phyloP scores from a whole-genome alignment of 2,888 invertebrate species.

The Selenia dentaria region DNA sequence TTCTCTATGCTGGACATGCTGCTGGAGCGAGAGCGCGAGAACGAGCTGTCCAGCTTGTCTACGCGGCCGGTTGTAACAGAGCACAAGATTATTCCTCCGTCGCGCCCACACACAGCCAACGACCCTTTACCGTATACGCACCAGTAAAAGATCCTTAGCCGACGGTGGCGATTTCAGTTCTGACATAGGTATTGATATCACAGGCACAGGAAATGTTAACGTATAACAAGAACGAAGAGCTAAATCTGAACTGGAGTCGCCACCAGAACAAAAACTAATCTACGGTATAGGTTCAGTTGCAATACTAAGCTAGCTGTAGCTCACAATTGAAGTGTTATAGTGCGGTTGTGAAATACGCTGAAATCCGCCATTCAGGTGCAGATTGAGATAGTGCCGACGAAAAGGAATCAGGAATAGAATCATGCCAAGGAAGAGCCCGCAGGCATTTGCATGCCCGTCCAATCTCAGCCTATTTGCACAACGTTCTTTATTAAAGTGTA shows the following conservation, averaged over 20 bases:
- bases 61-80: slow-evolving; percentile 86
- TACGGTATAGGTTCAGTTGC: slow-evolving; percentile 53
- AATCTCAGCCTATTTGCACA: slow-evolving; percentile 80
- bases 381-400: slow-evolving; percentile 37
- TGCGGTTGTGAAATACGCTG: slow-evolving; percentile 80
- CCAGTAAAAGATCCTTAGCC: slow-evolving; percentile 20
- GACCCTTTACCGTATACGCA: slow-evolving; percentile 13
- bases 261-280: slow-evolving; percentile 40
- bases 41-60: slow-evolving; percentile 98
- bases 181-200: not conserved
- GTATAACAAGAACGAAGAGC: too few species aligned
- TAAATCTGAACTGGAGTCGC: slow-evolving; percentile 30
- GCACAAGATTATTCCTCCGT: slow-evolving; percentile 62
- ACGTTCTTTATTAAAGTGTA: slow-evolving; percentile 38
- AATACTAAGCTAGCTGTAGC: slow-evolving; percentile 62
- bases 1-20: slow-evolving; percentile 99
- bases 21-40: slow-evolving; percentile 98
- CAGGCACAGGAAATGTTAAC: not conserved
- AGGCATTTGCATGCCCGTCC: slow-evolving; percentile 40
- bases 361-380: slow-evolving; percentile 64
- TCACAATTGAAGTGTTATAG: slow-evolving; percentile 46
- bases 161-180: slow-evolving; percentile 20
- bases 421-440: slow-evolving; percentile 54
- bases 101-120: slow-evolving; percentile 16
- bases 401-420: slow-evolving; percentile 41